Base-by-base conservation (phyloP, 2,113 vertebrate genomes). In the human (Homo sapiens) region DNA sequence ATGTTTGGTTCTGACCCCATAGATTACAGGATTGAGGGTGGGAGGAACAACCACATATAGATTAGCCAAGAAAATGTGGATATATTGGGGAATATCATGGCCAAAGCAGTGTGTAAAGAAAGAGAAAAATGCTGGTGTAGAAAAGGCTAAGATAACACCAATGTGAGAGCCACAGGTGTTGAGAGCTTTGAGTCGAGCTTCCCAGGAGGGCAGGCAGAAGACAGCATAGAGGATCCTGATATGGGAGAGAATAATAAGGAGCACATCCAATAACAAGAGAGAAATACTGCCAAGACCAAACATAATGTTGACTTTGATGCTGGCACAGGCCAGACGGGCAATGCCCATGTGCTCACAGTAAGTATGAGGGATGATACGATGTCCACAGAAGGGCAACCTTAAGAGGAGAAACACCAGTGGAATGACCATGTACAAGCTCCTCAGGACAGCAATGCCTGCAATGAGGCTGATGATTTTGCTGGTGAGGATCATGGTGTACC, bases 11-110 rank as follows among this genome's bases (percentile, higher is more conserved):
- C 72, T 97, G 22, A 98, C 72, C 5, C 96, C 97, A 55, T 98
- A 98, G 73, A 98, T 98, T n/a, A 98, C 68, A 50, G 97, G 97
- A 64, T 97, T 98, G 17, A 97, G 89, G 43, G 97, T 87, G 25
- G 97, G 94, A n/a, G 97, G 97, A 43, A 97, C 52, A 78, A 96
- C 73, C 22, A 97, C 80, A 40, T 97, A 97, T 38, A 97, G 75
- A 32, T 97, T 97, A 50, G 97, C 97, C 12, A 98, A 92, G 6
- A 98, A 20, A 23, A 98, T 97, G n/a, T 98, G 95, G 32, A 94
- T 50, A 59, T 89, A 86, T 18, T 10, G 43, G 3, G 96, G 95
- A 10, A 96, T n/a, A 1, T 70, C 45, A 18, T 96, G 92, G 14
- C 96, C 91, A 83, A 96, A 94, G 25, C 73, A 64, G 8, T 97